These are phyloP conservation scores for Numenius phaeopus DNA, from an alignment of 2,797 vertebrate species.

Conservation along the genomic window DNA sequence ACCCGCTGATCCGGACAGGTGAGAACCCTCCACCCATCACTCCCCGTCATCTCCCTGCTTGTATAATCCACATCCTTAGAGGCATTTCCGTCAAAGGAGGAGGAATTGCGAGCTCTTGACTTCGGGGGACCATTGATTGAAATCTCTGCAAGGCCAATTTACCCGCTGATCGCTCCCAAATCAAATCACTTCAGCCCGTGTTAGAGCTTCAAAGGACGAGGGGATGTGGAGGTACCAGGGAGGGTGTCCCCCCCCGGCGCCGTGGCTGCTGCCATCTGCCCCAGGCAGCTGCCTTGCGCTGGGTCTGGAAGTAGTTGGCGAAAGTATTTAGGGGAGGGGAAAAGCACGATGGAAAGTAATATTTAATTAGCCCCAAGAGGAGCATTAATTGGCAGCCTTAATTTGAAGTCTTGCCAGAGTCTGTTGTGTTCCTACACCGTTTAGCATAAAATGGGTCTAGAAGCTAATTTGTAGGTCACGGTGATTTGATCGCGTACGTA, in stretches of 20 bases:
- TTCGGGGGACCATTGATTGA: not conserved
- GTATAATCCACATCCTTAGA: not conserved
- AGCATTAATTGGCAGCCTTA: constrained; percentile 36
- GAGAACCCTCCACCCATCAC: not conserved
- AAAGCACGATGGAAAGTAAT: not conserved
- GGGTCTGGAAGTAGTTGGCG: not conserved
- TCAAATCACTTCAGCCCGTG: not conserved
- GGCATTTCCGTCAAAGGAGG: not conserved
- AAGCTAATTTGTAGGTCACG: not conserved
- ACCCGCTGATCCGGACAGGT: not conserved
- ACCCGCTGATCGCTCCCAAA: not conserved
- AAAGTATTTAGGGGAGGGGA: not conserved
- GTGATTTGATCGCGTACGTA: not conserved
- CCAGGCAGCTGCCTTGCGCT: not conserved
- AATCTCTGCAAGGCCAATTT: not conserved
- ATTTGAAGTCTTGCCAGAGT: constrained; percentile 21
- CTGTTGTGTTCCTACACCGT: not conserved
- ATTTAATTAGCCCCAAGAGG: constrained; percentile 47
- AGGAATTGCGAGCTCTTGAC: not conserved
- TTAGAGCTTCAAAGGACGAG: not conserved
- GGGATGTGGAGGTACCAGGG: not conserved
- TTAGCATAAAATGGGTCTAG: not conserved
- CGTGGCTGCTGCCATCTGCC: not conserved
- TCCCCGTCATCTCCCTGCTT: not conserved
- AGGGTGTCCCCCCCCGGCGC: accelerated